Evolutionary conservation across 2,113 vertebrate species (phyloP), one percentile per base, ranked within the genome.

Genomic region (Datnioides undecimradiatus): DNA sequence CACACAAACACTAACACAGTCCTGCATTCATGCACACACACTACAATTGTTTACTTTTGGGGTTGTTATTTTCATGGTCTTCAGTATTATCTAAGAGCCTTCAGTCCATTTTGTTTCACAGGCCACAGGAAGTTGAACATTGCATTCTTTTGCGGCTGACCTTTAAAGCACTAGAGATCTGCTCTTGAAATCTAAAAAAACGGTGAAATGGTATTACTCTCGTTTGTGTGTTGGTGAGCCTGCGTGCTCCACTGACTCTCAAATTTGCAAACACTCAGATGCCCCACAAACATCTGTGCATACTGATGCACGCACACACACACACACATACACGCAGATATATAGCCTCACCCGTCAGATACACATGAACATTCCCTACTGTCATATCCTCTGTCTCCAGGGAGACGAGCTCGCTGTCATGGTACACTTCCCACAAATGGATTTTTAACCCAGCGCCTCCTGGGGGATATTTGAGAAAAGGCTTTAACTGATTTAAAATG

Each of bases 351-450:
- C 41, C 54, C 21, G 10, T 80, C 72, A 77, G 76, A 85, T 65
- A 78, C 84, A 86, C 80, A 77, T 83, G 68, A 73, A 73, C 82
- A 79, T 76, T 87, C 84, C 84, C 90, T 63, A 59, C 87, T 89
- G 84, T 90, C 89, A 82, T 85, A 89, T 92, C 78, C 81, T 82
- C 84, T 90, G 94, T 95, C 94, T 95, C 94, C 93, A 93, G 91
- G 93, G 94, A 94, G 92, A 95, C 92, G 76, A 84, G 88, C 87
- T 93, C 76, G 78, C 92, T 93, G 93, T 94, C 93, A 95, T 94
- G 94, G 87, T 95, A 95, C 93, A 93, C 93, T 95, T 95, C 88
- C 92, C 92, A 87, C 95, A 94, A 95, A 95, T 95, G 92, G 93
- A 95, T 94, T 95, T 94, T 94, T 93, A 93, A 93, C 94, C 93